These are phyloP conservation scores for Strix aluco DNA, from an alignment of 2,113 vertebrate genomes.

Conservation along the genomic window DNA sequence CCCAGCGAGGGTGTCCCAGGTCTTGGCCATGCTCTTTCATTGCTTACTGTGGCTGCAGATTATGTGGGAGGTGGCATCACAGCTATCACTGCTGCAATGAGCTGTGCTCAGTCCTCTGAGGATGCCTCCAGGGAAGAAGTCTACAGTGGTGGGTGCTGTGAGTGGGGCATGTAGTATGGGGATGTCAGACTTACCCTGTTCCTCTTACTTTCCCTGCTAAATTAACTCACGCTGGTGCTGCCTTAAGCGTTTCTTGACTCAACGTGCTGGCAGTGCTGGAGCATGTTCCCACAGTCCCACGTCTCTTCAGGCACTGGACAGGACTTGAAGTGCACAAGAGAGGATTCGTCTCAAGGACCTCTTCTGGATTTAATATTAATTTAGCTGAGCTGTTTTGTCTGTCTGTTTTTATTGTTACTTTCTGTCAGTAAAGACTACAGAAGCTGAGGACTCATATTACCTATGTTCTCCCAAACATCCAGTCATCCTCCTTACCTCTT, in stretches of 20 bases:
- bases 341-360: neutral
- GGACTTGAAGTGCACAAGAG: neutral
- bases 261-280: neutral
- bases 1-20: neutral
- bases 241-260: neutral
- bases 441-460: neutral
- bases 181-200: neutral
- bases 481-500: neutral
- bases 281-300: accelerated
- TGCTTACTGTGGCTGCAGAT: neutral
- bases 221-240: neutral
- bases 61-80: neutral
- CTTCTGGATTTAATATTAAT: neutral
- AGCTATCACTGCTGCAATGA: neutral
- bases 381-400: neutral
- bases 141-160: neutral
- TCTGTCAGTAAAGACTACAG: neutral
- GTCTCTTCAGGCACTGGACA: neutral
- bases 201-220: neutral
- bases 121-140: neutral
- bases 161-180: neutral
- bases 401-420: neutral
- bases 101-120: neutral
- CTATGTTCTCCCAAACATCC: neutral
- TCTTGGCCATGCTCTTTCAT: neutral